phyloP scores from a whole-genome alignment of 2,888 invertebrate species.

The Tachina lurida region DNA sequence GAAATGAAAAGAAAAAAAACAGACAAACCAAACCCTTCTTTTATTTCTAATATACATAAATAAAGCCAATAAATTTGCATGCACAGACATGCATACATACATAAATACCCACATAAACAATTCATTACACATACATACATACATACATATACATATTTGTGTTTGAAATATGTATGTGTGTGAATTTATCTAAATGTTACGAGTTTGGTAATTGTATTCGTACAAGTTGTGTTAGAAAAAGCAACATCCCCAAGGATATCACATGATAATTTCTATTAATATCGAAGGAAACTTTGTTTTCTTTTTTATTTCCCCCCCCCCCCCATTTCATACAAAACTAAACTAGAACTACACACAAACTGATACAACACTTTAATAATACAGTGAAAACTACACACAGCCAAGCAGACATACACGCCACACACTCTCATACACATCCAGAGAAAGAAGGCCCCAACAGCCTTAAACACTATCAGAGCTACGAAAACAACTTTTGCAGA shows the following conservation, averaged over 20 bases:
- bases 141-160: neutral
- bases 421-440: neutral
- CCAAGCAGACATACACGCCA: conserved; percentile 1
- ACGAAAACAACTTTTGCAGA: conserved; percentile 34
- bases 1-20: neutral
- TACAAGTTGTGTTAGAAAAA: conserved; percentile 24
- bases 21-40: neutral
- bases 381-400: conserved; percentile 6
- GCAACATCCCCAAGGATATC: conserved; percentile 76
- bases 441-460: conserved; percentile 56
- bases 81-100: neutral
- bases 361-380: conserved; percentile 32
- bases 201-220: conserved; percentile 49
- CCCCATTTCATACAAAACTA: neutral
- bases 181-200: neutral
- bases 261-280: conserved; percentile 79
- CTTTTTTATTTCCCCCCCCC: too few relatives aligned
- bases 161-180: neutral
- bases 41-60: neutral
- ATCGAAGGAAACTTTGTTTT: conserved; percentile 72
- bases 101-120: neutral
- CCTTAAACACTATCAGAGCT: conserved; percentile 41
- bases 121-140: neutral
- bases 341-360: conserved; percentile 41
- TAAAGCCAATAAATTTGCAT: neutral